Conservation (phyloP, 2,888 invertebrate genomes). For the Mongoloraphidia duomilia region DNA sequence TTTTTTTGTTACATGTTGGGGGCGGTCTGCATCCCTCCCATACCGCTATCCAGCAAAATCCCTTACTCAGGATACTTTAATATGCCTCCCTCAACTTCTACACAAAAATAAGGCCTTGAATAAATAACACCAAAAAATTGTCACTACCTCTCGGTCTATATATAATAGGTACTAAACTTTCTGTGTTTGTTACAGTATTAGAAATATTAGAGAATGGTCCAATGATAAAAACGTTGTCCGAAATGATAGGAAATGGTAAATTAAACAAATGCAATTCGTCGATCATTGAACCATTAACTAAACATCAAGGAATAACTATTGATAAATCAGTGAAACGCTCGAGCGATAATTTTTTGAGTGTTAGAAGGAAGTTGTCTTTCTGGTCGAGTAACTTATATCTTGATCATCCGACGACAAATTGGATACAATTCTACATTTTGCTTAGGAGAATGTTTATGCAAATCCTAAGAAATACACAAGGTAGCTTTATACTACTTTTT, state of each 20-base stretch:
- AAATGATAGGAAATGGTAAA: slow-evolving; percentile 45
- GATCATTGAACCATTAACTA: slow-evolving; percentile 3
- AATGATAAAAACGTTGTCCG: slow-evolving; percentile 34
- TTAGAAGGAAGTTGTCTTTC: slow-evolving; percentile 36
- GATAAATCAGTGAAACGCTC: no score
- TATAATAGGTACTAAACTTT: no score
- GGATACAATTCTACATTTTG: slow-evolving; percentile 43
- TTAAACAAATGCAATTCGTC: slow-evolving; percentile 23
- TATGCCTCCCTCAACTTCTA: no score
- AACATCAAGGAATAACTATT: slow-evolving; percentile 10
- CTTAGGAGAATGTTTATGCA: slow-evolving; percentile 44
- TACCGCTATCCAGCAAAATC: no score
- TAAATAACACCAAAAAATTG: no score
- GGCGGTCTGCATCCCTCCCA: no score
- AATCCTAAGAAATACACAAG: slow-evolving; percentile 40
- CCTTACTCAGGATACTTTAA: no score
- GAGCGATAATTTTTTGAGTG: slow-evolving; percentile 9
- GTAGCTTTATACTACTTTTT: slow-evolving; percentile 23
- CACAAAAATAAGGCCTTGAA: no score
- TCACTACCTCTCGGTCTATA: no score
- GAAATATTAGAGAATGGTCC: no score
- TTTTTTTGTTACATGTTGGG: no score
- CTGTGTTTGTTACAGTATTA: no score
- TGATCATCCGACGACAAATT: slow-evolving; percentile 36
- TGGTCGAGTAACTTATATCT: slow-evolving; percentile 26